Percentiles rank a stretch among this genome's conserved stretches.
Conservation (phyloP, 2,113 vertebrate species). For the Leptodactylus fuscus region DNA sequence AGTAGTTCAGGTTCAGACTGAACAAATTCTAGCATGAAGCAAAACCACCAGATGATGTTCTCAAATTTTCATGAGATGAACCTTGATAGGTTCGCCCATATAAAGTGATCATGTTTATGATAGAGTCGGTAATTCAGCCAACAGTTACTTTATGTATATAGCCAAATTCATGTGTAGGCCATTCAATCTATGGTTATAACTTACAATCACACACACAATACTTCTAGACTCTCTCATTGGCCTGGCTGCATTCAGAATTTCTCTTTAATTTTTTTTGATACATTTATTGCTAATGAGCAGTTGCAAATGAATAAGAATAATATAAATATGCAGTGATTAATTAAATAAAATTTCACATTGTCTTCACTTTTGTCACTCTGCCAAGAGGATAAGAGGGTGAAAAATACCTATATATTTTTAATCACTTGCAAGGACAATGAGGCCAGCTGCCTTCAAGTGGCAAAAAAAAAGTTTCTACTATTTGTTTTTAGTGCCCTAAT, state of each 20-base stretch:
- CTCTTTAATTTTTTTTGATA: background rate
- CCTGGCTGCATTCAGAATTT: background rate
- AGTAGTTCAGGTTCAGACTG: too few species aligned
- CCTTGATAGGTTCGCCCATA: too few species aligned
- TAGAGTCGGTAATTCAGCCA: too few species aligned
- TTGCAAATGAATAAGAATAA: conserved; percentile 52
- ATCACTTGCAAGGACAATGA: conserved; percentile 61
- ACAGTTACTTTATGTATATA: too few species aligned
- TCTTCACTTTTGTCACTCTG: conserved; percentile 60
- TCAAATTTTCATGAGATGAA: too few species aligned
- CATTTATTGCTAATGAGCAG: background rate
- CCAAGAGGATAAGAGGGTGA: conserved; percentile 61
- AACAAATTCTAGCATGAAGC: too few species aligned
- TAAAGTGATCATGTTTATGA: too few species aligned
- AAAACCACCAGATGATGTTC: too few species aligned
- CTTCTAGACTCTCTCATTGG: background rate
- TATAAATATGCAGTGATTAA: conserved; percentile 62
- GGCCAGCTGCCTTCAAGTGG: conserved; percentile 50
- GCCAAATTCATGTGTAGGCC: too few species aligned
- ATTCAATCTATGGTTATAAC: too few species aligned
- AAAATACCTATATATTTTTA: conserved; percentile 63
- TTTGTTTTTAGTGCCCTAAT: conserved; percentile 53
- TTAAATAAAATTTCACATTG: conserved; percentile 62
- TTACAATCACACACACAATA: too few species aligned
- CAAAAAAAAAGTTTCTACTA: conserved; percentile 2